Evolutionary conservation across 2,888 invertebrate genomes (phyloP).

Genomic region (Loripinus fragilis): DNA sequence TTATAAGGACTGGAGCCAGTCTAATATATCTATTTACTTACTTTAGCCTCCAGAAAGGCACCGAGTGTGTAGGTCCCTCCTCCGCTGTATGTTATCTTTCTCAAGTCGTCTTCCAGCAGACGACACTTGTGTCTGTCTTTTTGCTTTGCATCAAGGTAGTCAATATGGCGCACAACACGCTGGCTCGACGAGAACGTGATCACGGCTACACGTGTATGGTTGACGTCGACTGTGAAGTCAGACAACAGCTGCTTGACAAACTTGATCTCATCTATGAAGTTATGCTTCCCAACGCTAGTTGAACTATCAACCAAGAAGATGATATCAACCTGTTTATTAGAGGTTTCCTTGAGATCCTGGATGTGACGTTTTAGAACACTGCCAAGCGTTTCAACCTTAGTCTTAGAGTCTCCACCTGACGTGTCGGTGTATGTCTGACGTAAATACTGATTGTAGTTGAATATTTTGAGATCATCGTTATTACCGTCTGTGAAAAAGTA

Average conservation of each 20-base stretch:
- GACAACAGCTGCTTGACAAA: conserved; percentile 88
- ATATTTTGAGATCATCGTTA: conserved; percentile 22
- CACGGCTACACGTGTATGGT: conserved; percentile 87
- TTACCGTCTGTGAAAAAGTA: neutral
- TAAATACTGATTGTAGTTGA: conserved; percentile 52
- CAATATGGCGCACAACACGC: conserved; percentile 86
- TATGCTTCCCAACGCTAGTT: conserved; percentile 88
- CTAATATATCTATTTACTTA: too few relatives aligned
- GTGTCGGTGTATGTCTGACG: conserved; percentile 33
- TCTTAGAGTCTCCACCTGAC: conserved; percentile 63
- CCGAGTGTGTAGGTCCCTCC: conserved; percentile 89
- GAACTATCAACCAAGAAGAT: conserved; percentile 89
- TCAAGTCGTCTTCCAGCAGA: conserved; percentile 87
- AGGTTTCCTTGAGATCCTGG: conserved; percentile 84
- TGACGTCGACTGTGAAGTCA: conserved; percentile 87
- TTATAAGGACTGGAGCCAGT: too few relatives aligned
- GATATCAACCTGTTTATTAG: conserved; percentile 85
- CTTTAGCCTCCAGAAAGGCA: conserved; percentile 88
- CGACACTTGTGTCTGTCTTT: conserved; percentile 87
- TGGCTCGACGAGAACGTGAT: conserved; percentile 88
- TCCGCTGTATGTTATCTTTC: conserved; percentile 87
- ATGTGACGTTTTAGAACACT: conserved; percentile 86
- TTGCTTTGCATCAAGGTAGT: conserved; percentile 85
- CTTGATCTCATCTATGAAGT: conserved; percentile 88
- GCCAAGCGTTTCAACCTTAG: conserved; percentile 86